These are phyloP conservation scores for Zoanthus solanderi DNA, from an alignment of 92 coral and sea anemone genomes.

Conservation along the genomic window DNA sequence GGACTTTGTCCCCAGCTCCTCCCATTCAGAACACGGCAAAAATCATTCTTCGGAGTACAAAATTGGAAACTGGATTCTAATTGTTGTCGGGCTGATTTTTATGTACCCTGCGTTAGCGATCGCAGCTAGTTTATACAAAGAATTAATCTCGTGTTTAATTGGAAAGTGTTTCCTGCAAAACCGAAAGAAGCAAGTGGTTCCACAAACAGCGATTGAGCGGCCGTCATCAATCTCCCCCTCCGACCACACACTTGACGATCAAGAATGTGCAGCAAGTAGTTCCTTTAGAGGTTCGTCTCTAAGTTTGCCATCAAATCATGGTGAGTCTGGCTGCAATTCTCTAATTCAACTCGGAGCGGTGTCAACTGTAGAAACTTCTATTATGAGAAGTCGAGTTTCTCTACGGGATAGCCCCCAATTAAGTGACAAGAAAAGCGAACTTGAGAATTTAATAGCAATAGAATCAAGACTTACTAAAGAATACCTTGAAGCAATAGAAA, in stretches of 20 bases:
- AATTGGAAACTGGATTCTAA: conserved; percentile 70
- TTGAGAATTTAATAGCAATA: conserved; percentile 43
- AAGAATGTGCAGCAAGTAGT: neutral
- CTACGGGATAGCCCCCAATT: neutral
- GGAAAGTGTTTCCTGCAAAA: conserved; percentile 14
- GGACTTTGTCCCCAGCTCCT: conserved; percentile 68
- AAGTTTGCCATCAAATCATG: conserved; percentile 21
- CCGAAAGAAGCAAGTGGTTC: conserved; percentile 10
- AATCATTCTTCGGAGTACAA: conserved; percentile 61
- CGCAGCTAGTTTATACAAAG: conserved; percentile 65
- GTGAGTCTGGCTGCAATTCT: conserved; percentile 34
- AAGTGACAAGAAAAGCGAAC: conserved; percentile 28
- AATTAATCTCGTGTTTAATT: conserved; percentile 21
- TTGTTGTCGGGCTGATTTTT: conserved; percentile 58
- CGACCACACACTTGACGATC: neutral
- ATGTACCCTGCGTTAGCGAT: conserved; percentile 71
- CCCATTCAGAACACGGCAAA: conserved; percentile 48
- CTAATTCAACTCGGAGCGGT: conserved; percentile 52
- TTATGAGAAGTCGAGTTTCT: conserved; percentile 47
- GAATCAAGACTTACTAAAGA: conserved; percentile 58
- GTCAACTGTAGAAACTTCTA: conserved; percentile 57
- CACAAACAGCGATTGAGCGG: neutral
- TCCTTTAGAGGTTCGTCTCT: conserved; percentile 21
- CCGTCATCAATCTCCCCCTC: neutral
- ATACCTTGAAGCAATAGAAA: conserved; percentile 51